Conservation (phyloP, 2,113 vertebrate genomes). For the Grammomys surdaster region DNA sequence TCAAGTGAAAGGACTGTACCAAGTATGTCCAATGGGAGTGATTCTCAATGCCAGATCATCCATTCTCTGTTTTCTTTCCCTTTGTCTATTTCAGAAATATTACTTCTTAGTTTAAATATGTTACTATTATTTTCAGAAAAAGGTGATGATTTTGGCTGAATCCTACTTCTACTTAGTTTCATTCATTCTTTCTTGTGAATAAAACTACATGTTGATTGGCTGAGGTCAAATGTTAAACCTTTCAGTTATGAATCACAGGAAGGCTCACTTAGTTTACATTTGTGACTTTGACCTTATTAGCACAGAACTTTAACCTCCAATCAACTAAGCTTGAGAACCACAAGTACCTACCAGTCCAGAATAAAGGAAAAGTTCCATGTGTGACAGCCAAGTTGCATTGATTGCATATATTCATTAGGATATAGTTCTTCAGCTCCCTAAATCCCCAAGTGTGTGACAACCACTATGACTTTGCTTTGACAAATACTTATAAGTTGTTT, state of each 20-base stretch:
- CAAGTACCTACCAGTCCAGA: not conserved
- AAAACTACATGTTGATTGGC: not conserved
- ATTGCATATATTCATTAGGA: not conserved
- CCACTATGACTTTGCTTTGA: not conserved
- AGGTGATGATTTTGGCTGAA: constrained; percentile 6
- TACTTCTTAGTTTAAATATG: not conserved
- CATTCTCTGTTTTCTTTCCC: not conserved
- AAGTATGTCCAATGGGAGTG: not conserved
- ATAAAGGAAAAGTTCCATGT: not conserved
- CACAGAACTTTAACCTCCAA: constrained; percentile 47
- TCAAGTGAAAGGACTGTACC: not conserved
- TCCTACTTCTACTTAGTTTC: not conserved
- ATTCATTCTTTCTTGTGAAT: not conserved
- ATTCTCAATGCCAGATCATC: not conserved
- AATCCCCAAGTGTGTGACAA: not conserved
- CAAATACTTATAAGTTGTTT: not conserved
- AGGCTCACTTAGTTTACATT: constrained; percentile 36
- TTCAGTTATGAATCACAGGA: constrained; percentile 29
- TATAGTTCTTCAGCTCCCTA: not conserved
- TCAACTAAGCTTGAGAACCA: constrained; percentile 28
- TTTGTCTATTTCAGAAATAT: not conserved
- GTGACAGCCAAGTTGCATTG: not conserved
- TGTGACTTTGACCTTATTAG: constrained; percentile 64
- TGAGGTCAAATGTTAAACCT: constrained; percentile 52
- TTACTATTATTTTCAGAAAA: not conserved